These are phyloP conservation scores for Aricia agestis DNA, from an alignment of 1,140 invertebrate species.

Conservation along the genomic window DNA sequence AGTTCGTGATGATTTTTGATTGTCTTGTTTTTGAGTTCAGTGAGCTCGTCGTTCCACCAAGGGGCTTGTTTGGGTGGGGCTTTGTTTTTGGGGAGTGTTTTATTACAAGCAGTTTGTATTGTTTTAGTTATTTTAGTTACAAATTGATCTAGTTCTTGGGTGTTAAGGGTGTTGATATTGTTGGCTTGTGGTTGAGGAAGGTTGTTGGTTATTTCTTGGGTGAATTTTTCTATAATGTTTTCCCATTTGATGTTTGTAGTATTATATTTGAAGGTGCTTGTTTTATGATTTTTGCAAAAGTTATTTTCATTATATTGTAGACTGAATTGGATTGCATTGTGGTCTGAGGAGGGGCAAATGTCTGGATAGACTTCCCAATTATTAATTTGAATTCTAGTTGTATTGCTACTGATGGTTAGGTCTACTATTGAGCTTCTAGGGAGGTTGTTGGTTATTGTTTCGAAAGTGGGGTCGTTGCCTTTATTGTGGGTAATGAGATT, in stretches of 20 bases:
- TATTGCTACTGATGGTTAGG: no score
- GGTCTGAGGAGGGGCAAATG: no score
- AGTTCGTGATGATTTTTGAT: background rate
- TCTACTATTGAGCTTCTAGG: no score
- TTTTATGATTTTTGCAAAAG: no score
- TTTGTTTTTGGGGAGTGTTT: background rate
- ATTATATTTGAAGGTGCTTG: slow-evolving; percentile 15
- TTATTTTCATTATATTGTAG: no score
- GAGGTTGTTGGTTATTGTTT: no score
- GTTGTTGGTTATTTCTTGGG: background rate
- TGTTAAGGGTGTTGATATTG: background rate
- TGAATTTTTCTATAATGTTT: background rate
- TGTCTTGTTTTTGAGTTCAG: background rate
- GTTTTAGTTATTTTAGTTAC: slow-evolving; percentile 7
- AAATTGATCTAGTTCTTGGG: background rate
- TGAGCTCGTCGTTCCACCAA: slow-evolving; percentile 2
- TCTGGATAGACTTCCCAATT: no score
- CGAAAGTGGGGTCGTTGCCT: no score
- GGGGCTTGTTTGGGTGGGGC: slow-evolving; percentile 4
- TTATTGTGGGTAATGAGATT: no score
- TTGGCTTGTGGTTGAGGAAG: no score
- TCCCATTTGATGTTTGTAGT: slow-evolving; percentile 1
- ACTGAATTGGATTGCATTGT: no score
- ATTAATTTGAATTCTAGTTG: no score
- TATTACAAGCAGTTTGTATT: slow-evolving; percentile 12